Base-by-base conservation (phyloP, 2,888 invertebrate genomes). In the Osedax fenrisi region DNA sequence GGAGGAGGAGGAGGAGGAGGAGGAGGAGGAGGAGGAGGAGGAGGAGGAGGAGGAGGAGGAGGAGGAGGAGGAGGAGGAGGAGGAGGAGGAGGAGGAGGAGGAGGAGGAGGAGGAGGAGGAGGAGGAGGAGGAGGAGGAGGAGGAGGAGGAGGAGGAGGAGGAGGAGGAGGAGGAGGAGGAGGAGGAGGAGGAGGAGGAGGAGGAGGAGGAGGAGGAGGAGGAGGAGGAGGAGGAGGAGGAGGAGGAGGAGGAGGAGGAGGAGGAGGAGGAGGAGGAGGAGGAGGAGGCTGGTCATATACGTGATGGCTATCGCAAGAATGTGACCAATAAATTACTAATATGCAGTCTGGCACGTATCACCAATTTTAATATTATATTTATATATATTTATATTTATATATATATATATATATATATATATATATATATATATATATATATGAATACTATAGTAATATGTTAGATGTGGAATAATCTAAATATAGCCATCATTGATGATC, bases 221-320 rank as follows among this genome's bases (percentile, higher is more conserved):
- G 64, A 17, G n/a, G 64, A 17, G n/a, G 64, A 64, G 3, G 64
- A 64, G 64, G 64, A 64, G 64, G n/a, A 17, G 64, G n/a, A 17
- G 64, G n/a, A 17, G n/a, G 64, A 17, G n/a, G 64, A 3, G n/a
- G 64, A 64, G n/a, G 64, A 10, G n/a, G 64, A 64, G 64, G 64
- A 64, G 64, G 3, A 17, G 64, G 64, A 64, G 64, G 64, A 64
- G 64, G 64, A 64, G 64, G 64, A 17, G 64, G 64, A 64, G 64
- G n/a, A 64, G 64, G 64, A 17, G 64, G 64, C 10, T 3, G 64
- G 23, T 3, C 5, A 3, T 3, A 23, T 3, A 23, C 22, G n/a
- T 10, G 21, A 64, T 10, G 64, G 23, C 17, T 17, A 13, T 17
- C 56, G 56, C 56, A 13, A 13, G 13, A 13, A 3, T 56, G 13